These are phyloP conservation scores for Plectropomus leopardus DNA, from an alignment of 2,113 vertebrate species.

Conservation along the genomic window DNA sequence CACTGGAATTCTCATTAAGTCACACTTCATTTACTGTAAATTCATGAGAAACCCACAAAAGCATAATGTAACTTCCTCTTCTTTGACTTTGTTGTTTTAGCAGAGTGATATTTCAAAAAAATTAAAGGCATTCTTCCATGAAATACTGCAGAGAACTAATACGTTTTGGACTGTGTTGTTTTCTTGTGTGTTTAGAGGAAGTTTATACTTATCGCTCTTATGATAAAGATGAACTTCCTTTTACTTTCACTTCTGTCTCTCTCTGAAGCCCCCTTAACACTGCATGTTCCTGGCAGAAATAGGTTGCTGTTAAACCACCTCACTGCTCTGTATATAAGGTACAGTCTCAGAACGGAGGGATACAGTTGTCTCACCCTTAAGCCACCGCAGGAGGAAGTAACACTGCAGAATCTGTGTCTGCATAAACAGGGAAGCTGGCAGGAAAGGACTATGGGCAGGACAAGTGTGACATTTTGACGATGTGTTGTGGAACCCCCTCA, in stretches of 20 bases:
- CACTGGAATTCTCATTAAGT: neutral
- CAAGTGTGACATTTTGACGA: no score
- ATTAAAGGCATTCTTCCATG: neutral
- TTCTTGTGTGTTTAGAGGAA: neutral
- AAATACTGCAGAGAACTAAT: neutral
- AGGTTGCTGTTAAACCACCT: no score
- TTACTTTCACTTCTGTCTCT: neutral
- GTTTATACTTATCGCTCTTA: neutral
- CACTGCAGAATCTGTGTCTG: no score
- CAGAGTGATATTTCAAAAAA: neutral
- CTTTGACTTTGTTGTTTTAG: neutral
- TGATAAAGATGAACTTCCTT: neutral
- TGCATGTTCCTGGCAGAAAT: no score
- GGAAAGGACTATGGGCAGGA: no score
- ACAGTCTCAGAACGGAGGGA: no score
- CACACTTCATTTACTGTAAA: constrained; percentile 13
- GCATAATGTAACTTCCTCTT: neutral
- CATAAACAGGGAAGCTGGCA: no score
- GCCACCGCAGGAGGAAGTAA: no score
- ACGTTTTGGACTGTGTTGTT: neutral
- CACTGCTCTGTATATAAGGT: no score
- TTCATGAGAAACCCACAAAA: neutral
- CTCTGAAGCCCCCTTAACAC: no score
- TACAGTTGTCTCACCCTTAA: no score
- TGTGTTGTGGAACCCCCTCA: no score